Evolutionary conservation across 2,888 invertebrate species (phyloP), one percentile per base, ranked within the genome.

Genomic region (Macrophya annulata): DNA sequence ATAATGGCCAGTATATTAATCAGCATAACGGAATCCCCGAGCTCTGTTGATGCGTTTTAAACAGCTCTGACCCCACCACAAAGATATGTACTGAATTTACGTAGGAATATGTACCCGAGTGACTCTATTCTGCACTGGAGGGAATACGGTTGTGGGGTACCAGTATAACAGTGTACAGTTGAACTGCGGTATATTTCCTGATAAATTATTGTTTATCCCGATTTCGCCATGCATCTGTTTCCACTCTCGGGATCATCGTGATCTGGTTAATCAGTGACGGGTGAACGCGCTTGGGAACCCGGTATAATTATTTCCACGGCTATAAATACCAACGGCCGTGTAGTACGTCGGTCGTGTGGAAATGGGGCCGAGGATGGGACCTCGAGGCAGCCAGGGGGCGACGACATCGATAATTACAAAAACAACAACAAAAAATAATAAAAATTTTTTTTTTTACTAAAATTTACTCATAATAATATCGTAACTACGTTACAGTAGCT

Each of bases 251-350:
- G 65, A 83, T 83, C 83, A 71, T 83, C 83, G 83, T 68, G 85
- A 85, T 85, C 71, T 68, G 85, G 59, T 85, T 81, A 81, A 85
- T 85, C 85, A 82, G 85, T 79, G 85, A 81, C 65, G 85, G 68
- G 71, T 72, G 85, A 82, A 85, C 82, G 82, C 85, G 85, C 81
- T 85, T 81, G 81, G 68, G 79, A 83, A 68, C 83, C 68, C 48
- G 55, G 72, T 74, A 74, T 83, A 71, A 83, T 83, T 85, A 85
- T 85, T 85, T 85, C 85, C 85, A 85, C 68, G 65, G 85, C 85
- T 85, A 85, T 85, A 85, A 85, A 85, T 85, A 85, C 62, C 37
- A 59, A 37, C 62, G 62, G 55, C 62, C 40, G 62, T 40, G 59
- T 10, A n/a, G n/a, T 74, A 74, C 51, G 84, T 37, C 68, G 77